Conservation (phyloP, 2,797 vertebrate species). For the Adelosebastes latens region DNA sequence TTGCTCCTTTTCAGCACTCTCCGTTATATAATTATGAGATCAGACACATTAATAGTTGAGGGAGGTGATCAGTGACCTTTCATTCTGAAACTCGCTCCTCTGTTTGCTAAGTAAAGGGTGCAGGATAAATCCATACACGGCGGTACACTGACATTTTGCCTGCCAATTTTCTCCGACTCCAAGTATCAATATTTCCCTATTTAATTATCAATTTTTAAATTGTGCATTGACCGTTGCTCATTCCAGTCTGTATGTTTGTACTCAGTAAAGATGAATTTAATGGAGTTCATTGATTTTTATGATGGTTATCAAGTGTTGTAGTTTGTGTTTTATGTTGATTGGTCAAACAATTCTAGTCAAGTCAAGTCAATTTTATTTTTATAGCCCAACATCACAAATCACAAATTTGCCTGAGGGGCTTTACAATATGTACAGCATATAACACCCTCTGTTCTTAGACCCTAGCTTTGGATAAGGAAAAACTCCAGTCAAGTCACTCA, state of each 20-base stretch:
- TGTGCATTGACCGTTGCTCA: constrained; percentile 1
- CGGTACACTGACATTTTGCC: constrained; percentile 34
- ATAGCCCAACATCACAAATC: too few relatives aligned
- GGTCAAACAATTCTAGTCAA: not conserved
- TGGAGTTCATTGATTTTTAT: constrained; percentile 11
- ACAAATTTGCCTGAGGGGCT: too few relatives aligned
- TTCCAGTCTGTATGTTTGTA: not conserved
- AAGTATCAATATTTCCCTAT: constrained; percentile 39
- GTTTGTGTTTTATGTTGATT: not conserved
- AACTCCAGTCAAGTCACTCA: not conserved
- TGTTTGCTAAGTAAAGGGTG: constrained; percentile 28
- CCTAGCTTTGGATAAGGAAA: too few relatives aligned
- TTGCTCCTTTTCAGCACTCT: not conserved
- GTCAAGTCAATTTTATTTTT: not conserved
- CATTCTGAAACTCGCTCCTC: constrained; percentile 11
- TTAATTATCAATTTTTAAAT: constrained; percentile 34
- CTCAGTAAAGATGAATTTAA: not conserved
- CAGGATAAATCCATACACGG: constrained; percentile 26
- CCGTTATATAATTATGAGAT: constrained; percentile 30
- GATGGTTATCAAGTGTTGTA: not conserved
- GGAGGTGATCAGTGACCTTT: constrained; percentile 48
- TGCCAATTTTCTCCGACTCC: constrained; percentile 2
- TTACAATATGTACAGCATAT: too few relatives aligned
- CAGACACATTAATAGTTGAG: constrained; percentile 24
- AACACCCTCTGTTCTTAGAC: too few relatives aligned